Conservation (phyloP, 1,140 invertebrate genomes). For the Conus betulinus region DNA sequence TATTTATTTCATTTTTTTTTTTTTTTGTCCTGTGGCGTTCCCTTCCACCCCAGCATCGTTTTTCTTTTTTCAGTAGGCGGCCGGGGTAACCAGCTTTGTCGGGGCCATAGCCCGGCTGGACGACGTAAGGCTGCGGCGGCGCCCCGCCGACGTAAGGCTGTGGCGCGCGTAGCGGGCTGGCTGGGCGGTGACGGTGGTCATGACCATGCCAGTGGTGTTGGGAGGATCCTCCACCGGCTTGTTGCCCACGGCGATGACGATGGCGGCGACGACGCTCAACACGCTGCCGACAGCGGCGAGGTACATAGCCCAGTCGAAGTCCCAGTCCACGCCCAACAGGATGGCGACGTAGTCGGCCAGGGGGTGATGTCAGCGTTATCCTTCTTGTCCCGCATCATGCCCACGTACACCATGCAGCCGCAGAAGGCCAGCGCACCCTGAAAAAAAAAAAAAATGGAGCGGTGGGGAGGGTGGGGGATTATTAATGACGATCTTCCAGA, state of each 20-base stretch:
- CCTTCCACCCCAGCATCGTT: no score
- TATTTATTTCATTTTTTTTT: no score
- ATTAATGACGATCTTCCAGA: not conserved
- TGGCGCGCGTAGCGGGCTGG: not conserved
- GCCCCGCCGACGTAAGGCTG: not conserved
- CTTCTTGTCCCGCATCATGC: not conserved
- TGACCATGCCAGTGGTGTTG: not conserved
- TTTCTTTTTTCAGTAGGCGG: no score
- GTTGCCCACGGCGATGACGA: constrained; percentile 25
- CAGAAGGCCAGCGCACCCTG: not conserved
- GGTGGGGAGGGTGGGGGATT: not conserved
- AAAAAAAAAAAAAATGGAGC: not conserved
- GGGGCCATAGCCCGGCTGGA: no score
- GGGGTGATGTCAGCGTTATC: not conserved
- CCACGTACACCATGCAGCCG: constrained; percentile 13
- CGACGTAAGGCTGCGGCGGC: no score
- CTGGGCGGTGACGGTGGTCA: not conserved
- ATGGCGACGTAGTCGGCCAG: not conserved
- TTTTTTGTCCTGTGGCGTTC: no score
- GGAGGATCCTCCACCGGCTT: not conserved
- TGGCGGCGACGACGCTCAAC: constrained; percentile 7
- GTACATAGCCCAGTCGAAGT: constrained; percentile 19
- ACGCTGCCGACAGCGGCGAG: constrained; percentile 7
- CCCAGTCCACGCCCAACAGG: not conserved
- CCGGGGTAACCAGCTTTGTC: no score